These are phyloP conservation scores for Acanthacorydalis orientalis DNA, from an alignment of 2,888 invertebrate genomes.

Conservation along the genomic window DNA sequence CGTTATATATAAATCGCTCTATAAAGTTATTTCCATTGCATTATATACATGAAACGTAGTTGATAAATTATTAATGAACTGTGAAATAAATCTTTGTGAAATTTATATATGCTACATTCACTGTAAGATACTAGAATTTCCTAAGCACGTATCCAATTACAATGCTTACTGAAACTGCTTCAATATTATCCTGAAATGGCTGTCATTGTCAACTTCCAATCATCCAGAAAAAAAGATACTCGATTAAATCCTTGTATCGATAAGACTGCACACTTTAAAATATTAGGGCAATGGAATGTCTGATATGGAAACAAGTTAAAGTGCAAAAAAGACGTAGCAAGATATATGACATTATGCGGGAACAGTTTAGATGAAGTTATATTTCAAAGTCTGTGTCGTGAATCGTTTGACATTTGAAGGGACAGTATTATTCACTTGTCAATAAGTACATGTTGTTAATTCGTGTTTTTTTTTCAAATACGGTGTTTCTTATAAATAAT, in stretches of 20 bases:
- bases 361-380: not conserved
- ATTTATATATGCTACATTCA: too few species aligned
- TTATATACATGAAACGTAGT: too few species aligned
- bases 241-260: not conserved
- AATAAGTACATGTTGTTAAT: too few species aligned
- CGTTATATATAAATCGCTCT: too few species aligned
- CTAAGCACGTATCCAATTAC: too few species aligned
- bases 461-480: too few species aligned
- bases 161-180: too few species aligned
- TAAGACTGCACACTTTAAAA: not conserved
- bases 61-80: too few species aligned
- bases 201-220: not conserved
- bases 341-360: constrained; percentile 1
- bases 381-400: not conserved
- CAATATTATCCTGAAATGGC: not conserved
- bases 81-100: too few species aligned
- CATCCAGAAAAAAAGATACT: not conserved
- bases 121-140: too few species aligned
- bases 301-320: not conserved
- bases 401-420: not conserved
- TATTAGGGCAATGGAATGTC: not conserved
- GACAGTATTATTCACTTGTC: not conserved
- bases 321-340: not conserved
- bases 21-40: too few species aligned
- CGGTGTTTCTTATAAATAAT: too few species aligned